Conservation (phyloP, 2,888 invertebrate genomes). For the Limnephilus rhombicus region DNA sequence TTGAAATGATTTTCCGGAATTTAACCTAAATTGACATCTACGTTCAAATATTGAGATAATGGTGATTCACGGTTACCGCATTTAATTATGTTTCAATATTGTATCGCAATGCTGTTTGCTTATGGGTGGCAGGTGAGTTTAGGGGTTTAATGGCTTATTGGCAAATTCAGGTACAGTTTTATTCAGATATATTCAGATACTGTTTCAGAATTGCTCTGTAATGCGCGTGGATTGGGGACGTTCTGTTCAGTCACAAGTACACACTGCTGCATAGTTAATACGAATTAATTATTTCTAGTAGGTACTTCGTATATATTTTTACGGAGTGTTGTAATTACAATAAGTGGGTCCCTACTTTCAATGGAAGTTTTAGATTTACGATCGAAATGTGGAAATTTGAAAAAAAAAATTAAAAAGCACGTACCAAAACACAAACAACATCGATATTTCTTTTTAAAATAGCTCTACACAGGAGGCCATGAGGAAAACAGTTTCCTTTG, state of each 20-base stretch:
- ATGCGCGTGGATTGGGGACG: not conserved
- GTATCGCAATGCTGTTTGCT: not conserved
- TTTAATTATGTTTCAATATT: slow-evolving; percentile 6
- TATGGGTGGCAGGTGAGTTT: not conserved
- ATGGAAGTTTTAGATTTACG: too few species aligned
- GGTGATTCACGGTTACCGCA: not conserved
- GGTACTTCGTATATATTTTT: not conserved
- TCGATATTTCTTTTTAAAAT: too few species aligned
- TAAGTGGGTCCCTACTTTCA: too few species aligned
- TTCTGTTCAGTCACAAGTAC: not conserved
- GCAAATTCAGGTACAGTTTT: not conserved
- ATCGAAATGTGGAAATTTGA: too few species aligned
- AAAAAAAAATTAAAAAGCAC: too few species aligned
- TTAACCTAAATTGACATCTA: not conserved
- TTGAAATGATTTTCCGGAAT: not conserved
- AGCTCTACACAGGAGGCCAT: too few species aligned
- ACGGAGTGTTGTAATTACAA: too few species aligned
- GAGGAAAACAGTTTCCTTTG: too few species aligned
- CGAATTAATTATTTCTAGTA: not conserved
- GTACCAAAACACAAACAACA: too few species aligned
- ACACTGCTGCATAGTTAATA: not conserved
- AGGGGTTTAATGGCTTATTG: not conserved
- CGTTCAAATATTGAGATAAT: slow-evolving; percentile 10
- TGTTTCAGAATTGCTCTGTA: not conserved
- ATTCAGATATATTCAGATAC: not conserved